Evolutionary conservation across 2,888 invertebrate species (phyloP), one percentile per base, ranked within the genome.

Genomic region (Ichneumon xanthorius): DNA sequence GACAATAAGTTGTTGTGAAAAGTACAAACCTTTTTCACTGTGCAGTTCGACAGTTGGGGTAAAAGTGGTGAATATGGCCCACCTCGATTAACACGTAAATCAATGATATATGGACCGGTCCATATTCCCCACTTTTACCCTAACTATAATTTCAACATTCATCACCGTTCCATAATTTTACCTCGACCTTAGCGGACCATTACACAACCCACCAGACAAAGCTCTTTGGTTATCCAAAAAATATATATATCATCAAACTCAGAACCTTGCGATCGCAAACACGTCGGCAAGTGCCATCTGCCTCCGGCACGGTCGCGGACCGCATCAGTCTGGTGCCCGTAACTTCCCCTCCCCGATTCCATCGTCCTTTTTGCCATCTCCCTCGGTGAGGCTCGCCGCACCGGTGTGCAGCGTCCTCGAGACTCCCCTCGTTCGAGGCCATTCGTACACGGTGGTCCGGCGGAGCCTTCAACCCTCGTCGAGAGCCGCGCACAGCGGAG

Each of bases 251-350:
- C 16, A 16, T 4, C 0, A 48, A 16, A 16, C 5, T 16, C 16
- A 5, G 45, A 48, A 4, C 14, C 45, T 63, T 88, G 89, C 87
- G 88, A 88, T 88, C 89, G 89, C 89, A 89, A 90, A 89, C 89
- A 88, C 87, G 89, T 79, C 86, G 87, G 88, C 89, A 91, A 91
- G 90, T 90, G 90, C 90, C 91, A 91, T 91, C 91, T 91, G 91
- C 88, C 89, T 88, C 90, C 88, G 90, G 89, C 89, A 88, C 87
- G 80, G 65, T 55, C 30, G 37, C 55, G 65, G 48, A 61, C 33
- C 48, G 30, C 58, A 48, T 65, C 81, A 14, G 22, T n/a, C 7
- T 63, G 33, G 11, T 48, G 63, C 30, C 16, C 19, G 30, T 33
- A 61, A 4, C 50, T 45, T n/a, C 14, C 40, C 45, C 19, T 4